A percentile compares a stretch with the other conserved stretches of the same genome.
Conservation (phyloP, 2,113 vertebrate species). For the Rhabdomys dilectus region DNA sequence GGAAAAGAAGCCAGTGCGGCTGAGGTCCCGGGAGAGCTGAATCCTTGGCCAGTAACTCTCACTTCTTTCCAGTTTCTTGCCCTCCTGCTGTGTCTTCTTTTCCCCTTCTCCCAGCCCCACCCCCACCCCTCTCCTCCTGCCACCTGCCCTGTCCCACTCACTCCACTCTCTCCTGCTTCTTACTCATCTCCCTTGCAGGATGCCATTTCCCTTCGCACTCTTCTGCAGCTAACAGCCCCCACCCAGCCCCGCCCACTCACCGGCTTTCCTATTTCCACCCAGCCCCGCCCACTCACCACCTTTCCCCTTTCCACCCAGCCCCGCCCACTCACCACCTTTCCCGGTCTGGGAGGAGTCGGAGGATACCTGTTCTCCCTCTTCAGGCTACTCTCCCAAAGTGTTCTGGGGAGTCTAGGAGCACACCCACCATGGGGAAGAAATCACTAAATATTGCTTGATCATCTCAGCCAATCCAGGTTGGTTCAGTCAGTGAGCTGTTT, state of each 20-base stretch:
- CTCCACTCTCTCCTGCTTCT: not conserved
- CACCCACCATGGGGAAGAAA: not conserved
- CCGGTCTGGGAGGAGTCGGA: not conserved
- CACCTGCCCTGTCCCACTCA: accelerated
- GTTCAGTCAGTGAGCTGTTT: not conserved
- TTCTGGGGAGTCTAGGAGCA: not conserved
- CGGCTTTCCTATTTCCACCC: too few relatives aligned
- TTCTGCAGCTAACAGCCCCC: not conserved
- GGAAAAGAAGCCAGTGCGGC: not conserved
- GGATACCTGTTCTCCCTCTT: too few relatives aligned
- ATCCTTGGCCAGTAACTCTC: not conserved
- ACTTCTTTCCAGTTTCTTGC: not conserved
- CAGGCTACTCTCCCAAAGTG: not conserved
- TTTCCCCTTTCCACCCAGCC: not conserved
- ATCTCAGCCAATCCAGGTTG: not conserved
- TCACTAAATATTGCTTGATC: not conserved
- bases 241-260: not conserved
- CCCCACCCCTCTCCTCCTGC: accelerated
- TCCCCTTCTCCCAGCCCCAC: too few relatives aligned
- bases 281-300: not conserved
- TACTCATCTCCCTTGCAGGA: not conserved
- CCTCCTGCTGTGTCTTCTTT: not conserved
- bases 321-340: not conserved
- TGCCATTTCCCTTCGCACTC: not conserved
- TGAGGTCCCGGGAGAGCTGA: too few relatives aligned